Base-by-base conservation (phyloP, 2,888 invertebrate species). In the Ormyrus labotus region DNA sequence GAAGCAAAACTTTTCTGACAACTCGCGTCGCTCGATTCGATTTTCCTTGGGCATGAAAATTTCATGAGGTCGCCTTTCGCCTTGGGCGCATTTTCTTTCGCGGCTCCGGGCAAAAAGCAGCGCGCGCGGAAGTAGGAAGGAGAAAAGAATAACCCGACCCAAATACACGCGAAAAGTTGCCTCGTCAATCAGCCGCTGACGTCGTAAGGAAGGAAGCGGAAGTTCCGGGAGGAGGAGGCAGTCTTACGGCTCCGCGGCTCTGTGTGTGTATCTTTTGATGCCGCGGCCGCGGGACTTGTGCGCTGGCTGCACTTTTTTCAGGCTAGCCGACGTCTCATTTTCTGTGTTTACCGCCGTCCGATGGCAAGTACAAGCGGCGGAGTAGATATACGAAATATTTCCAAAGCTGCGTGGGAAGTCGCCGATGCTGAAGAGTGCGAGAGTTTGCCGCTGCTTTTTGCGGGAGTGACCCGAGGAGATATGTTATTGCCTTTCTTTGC, bases 101-200 rank as follows among this genome's bases (percentile, higher is more conserved):
- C 78, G 81, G 69, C 73, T 34, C 4, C 70, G 81, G 69, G 78
- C 76, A 70, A 65, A 2, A 81, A 83, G 75, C 82, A 72, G 74
- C 70, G 74, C 70, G 74, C 70, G 69, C 70, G 77, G 67, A 80
- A 82, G 78, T 34, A 82, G 57, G 55, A 58, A 73, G 61, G 63
- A 55, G 60, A 47, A 60, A 67, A 69, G 80, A 82, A 85, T 83
- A 87, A 87, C 83, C 85, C 89, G 89, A 90, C 89, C 90, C 87
- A 90, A 90, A 90, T 90, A 87, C 87, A 64, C 72, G 86, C 85
- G 87, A 87, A 89, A 90, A 90, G 87, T 90, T 90, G 85, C 87
- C 88, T 89, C 90, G 90, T 90, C 88, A 86, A 90, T 90, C 90
- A 90, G 88, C 84, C n/a, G 77, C 53, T 47, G 74, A 77, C 83